These are phyloP conservation scores for Thamnophis sirtalis DNA, from an alignment of 2,113 vertebrate genomes.

Conservation along the genomic window DNA sequence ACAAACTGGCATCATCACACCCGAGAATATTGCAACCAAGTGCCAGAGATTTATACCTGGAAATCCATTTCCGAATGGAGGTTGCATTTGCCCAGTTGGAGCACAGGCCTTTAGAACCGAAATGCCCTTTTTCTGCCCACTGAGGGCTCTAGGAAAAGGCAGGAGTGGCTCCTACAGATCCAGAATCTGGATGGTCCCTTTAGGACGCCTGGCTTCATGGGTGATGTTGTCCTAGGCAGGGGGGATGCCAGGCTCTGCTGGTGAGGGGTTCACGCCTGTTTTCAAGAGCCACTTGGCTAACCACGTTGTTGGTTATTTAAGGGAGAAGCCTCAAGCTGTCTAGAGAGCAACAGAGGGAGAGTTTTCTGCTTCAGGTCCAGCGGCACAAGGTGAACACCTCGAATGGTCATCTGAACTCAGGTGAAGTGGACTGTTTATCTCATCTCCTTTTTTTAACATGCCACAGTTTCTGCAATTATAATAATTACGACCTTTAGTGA, in stretches of 20 bases:
- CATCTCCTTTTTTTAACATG: slow-evolving; percentile 10
- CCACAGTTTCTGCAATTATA: slow-evolving; percentile 14
- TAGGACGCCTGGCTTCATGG: not conserved
- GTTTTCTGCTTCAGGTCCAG: not conserved
- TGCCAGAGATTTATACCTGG: not conserved
- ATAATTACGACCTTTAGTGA: slow-evolving; percentile 49
- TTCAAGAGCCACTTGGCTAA: not conserved
- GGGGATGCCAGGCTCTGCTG: slow-evolving; percentile 17
- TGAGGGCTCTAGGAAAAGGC: not conserved
- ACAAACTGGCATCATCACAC: not conserved
- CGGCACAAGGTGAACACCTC: not conserved
- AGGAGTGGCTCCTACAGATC: not conserved
- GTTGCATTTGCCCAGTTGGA: too few relatives aligned
- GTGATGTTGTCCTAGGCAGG: slow-evolving; percentile 27
- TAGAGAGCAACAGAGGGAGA: not conserved
- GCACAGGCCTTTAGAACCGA: not conserved
- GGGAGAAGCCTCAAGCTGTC: not conserved
- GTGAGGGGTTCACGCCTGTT: slow-evolving; percentile 16
- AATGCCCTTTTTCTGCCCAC: not conserved
- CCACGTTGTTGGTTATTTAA: not conserved
- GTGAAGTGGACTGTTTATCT: slow-evolving; percentile 19
- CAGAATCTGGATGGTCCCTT: not conserved
- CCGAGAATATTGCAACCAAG: not conserved
- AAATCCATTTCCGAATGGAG: not conserved
- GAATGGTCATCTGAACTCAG: not conserved